Evolutionary conservation across 2,797 vertebrate species (phyloP).

Genomic region (Kryptolebias ocellatus): DNA sequence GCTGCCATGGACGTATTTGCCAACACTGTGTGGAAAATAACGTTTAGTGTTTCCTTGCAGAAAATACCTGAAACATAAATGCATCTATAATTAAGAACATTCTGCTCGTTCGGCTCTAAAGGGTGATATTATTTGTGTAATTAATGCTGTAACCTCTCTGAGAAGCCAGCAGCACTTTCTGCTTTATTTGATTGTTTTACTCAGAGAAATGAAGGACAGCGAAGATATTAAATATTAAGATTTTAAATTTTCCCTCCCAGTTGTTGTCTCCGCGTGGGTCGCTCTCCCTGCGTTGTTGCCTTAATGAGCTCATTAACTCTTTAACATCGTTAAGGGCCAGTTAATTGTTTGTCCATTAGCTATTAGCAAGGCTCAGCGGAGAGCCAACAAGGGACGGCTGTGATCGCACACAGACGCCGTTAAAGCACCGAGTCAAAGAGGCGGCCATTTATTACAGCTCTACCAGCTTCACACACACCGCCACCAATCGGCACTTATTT

Average conservation of each 20-base stretch:
- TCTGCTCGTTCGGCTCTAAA: background rate
- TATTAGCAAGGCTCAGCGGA: conserved; percentile 70
- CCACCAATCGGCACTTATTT: conserved; percentile 40
- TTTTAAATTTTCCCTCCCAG: conserved; percentile 40
- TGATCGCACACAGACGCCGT: conserved; percentile 46
- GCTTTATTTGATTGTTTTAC: background rate
- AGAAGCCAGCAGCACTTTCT: background rate
- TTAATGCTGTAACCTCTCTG: background rate
- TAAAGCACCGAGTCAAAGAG: conserved; percentile 47
- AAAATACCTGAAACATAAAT: background rate
- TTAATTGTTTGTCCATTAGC: conserved; percentile 78
- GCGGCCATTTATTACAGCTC: conserved; percentile 61
- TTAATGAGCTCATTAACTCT: conserved; percentile 70
- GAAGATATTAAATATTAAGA: conserved; percentile 20
- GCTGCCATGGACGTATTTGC: no score
- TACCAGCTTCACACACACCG: conserved; percentile 24
- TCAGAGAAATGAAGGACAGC: background rate
- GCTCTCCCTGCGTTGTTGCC: conserved; percentile 21
- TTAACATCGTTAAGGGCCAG: conserved; percentile 73
- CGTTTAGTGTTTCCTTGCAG: no score
- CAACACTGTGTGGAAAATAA: no score
- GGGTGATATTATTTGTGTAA: background rate
- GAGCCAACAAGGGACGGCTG: conserved; percentile 62
- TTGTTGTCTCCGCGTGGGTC: conserved; percentile 10
- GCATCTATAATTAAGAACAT: background rate